These are phyloP conservation scores for Ophonus ardosiacus DNA, from an alignment of 2,888 invertebrate genomes.

Conservation along the genomic window DNA sequence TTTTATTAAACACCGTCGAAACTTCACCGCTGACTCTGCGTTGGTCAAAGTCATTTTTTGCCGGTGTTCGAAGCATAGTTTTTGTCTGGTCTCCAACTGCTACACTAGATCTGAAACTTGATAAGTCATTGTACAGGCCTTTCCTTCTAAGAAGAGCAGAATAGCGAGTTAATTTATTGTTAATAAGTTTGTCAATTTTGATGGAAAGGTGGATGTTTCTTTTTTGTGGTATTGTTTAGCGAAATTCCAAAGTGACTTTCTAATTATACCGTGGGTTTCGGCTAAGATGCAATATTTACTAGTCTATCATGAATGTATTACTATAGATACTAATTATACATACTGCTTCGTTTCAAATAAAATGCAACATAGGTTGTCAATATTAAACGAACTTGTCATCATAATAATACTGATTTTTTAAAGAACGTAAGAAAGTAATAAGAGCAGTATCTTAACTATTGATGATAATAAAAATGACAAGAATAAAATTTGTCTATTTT, in stretches of 20 bases:
- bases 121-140: slow-evolving; percentile 15
- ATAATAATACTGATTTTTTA: too few relatives aligned
- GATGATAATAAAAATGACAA: too few relatives aligned
- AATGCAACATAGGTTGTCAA: too few relatives aligned
- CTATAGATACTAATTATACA: too few relatives aligned
- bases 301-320: too few relatives aligned
- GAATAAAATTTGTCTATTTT: too few relatives aligned
- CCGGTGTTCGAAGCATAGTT: neutral
- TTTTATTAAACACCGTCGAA: slow-evolving; percentile 7
- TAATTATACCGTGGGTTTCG: too few relatives aligned
- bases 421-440: too few relatives aligned
- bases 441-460: too few relatives aligned
- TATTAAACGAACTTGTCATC: too few relatives aligned
- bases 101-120: slow-evolving; percentile 3
- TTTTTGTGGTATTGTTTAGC: neutral
- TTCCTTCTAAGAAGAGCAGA: neutral
- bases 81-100: neutral
- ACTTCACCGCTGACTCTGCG: neutral
- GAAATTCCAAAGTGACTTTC: neutral
- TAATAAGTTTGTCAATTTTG: neutral
- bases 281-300: too few relatives aligned
- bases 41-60: slow-evolving; percentile 29
- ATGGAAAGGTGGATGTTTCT: neutral
- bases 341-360: too few relatives aligned
- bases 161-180: neutral